phyloP scores from a whole-genome alignment of 2,888 invertebrate species.

The Drosophila pegasa region DNA sequence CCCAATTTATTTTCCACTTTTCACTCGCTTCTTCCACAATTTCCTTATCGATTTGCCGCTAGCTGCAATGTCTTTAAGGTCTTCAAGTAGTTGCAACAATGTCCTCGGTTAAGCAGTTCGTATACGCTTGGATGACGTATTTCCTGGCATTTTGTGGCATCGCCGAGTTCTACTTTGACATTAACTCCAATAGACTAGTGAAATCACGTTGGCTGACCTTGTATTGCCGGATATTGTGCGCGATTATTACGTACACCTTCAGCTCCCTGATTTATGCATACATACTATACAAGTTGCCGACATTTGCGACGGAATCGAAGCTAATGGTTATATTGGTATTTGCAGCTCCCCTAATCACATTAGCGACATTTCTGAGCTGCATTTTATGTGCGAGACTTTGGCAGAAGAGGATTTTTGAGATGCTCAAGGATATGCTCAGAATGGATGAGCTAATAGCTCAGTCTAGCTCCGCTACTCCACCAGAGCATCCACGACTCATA shows the following conservation, averaged over 20 bases:
- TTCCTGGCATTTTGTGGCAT: slow-evolving; percentile 13
- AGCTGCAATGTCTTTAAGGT: not conserved
- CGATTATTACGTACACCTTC: not conserved
- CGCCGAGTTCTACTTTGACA: slow-evolving; percentile 9
- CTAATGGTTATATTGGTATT: not conserved
- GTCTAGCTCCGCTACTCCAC: not conserved
- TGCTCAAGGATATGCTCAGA: not conserved
- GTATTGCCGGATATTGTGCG: not conserved
- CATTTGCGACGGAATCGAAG: not conserved
- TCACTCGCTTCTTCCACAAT: no score
- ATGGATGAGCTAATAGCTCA: not conserved
- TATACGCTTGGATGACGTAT: slow-evolving; percentile 8
- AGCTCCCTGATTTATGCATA: not conserved
- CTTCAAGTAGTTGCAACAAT: not conserved
- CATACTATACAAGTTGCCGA: not conserved
- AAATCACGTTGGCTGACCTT: slow-evolving; percentile 1
- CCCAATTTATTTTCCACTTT: no score
- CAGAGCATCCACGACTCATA: not conserved
- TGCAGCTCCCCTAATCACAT: not conserved
- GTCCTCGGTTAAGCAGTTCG: slow-evolving; percentile 4
- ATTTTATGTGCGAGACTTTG: not conserved
- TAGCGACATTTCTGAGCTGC: slow-evolving; percentile 5
- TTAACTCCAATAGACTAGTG: not conserved
- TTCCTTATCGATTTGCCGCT: not conserved
- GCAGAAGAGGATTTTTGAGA: slow-evolving; percentile 10